A percentile compares a stretch with the other conserved stretches of the same genome.
phyloP scores from a whole-genome alignment of 2,888 invertebrate genomes.

The Blastobasis adustella region DNA sequence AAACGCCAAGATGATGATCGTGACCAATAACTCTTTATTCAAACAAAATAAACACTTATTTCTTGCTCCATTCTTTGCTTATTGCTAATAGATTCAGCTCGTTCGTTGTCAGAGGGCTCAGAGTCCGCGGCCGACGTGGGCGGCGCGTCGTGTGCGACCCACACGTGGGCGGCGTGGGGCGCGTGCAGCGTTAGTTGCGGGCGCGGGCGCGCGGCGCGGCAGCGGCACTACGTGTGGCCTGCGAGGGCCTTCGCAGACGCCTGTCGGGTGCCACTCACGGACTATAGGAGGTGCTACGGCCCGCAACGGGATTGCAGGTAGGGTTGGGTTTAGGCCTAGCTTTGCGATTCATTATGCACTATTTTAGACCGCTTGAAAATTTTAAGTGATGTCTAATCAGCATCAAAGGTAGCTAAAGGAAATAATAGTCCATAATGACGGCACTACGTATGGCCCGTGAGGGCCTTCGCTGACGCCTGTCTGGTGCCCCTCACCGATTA shows the following conservation, averaged over 20 bases:
- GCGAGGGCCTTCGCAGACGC: constrained; percentile 67
- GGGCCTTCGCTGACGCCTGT: constrained; percentile 75
- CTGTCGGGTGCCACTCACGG: constrained; percentile 77
- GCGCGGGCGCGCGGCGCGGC: constrained; percentile 78
- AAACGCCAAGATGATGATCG: too few species aligned
- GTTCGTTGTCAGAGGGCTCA: too few species aligned
- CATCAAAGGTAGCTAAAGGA: too few species aligned
- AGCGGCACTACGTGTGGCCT: constrained; percentile 70
- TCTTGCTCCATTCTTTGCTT: too few species aligned
- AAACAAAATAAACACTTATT: too few species aligned
- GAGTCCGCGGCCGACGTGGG: constrained; percentile 2
- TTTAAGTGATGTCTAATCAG: too few species aligned
- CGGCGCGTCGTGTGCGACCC: constrained; percentile 78
- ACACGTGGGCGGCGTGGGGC: constrained; percentile 87
- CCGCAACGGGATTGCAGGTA: constrained; percentile 63
- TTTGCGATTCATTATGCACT: too few species aligned
- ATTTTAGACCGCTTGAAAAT: too few species aligned
- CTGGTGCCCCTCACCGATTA: constrained; percentile 74
- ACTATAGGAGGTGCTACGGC: constrained; percentile 67
- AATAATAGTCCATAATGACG: too few species aligned
- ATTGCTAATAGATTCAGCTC: too few species aligned
- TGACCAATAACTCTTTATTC: too few species aligned
- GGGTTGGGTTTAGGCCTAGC: not conserved
- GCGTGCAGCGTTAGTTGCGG: constrained; percentile 88
- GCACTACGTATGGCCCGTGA: constrained; percentile 64